Percentiles rank a stretch among this genome's conserved stretches.
These are phyloP conservation scores for Apus apus DNA, from an alignment of 2,113 vertebrate species.

Conservation along the genomic window DNA sequence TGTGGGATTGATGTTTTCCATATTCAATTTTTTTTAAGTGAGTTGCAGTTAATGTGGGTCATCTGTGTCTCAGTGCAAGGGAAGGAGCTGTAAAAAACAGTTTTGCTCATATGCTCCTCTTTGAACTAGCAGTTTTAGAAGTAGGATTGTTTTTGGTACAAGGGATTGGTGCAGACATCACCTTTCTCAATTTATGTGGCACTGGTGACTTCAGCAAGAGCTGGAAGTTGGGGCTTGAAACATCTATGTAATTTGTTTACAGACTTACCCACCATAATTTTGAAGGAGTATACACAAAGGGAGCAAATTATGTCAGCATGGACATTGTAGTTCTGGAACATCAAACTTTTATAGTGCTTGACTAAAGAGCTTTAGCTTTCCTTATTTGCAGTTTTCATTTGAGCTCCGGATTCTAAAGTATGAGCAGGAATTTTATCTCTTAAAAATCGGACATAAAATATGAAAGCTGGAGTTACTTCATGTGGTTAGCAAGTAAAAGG, in stretches of 20 bases:
- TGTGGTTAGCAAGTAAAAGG: background rate
- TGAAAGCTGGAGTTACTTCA: background rate
- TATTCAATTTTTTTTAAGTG: background rate
- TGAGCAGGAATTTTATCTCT: background rate
- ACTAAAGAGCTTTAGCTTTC: background rate
- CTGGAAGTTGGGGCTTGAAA: background rate
- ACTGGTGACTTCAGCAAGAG: background rate
- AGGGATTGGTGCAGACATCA: background rate
- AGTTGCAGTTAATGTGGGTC: conserved; percentile 32
- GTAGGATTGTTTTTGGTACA: background rate
- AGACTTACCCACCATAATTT: background rate
- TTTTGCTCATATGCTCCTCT: background rate
- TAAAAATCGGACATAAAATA: background rate
- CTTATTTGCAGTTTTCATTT: background rate
- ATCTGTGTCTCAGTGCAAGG: background rate
- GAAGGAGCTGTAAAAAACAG: conserved; percentile 9
- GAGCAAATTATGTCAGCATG: background rate
- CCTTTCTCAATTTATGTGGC: background rate
- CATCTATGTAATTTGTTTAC: background rate
- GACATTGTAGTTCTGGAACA: background rate
- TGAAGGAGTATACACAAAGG: background rate
- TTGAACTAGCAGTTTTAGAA: background rate
- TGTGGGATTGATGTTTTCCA: conserved; percentile 37
- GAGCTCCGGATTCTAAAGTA: background rate
- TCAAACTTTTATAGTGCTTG: background rate